Percentiles rank a stretch among this genome's conserved stretches.
These are phyloP conservation scores for Ophthalmolycus amberensis DNA, from an alignment of 2,113 vertebrate species.

Conservation along the genomic window DNA sequence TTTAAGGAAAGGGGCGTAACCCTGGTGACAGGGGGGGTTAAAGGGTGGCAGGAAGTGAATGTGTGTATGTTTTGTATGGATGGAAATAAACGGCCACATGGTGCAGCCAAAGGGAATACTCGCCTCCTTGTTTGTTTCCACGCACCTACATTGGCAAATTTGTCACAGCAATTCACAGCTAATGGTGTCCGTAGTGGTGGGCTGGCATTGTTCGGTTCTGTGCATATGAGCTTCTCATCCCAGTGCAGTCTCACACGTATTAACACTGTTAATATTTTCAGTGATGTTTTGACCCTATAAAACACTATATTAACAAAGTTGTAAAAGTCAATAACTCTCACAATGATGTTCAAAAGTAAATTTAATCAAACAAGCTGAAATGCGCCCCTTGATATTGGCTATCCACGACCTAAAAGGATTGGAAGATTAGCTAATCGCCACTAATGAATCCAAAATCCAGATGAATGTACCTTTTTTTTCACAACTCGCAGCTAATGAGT, in stretches of 20 bases:
- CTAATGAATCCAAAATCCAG: constrained; percentile 44
- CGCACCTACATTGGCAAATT: too few relatives aligned
- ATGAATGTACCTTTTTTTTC: neutral
- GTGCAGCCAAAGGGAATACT: too few relatives aligned
- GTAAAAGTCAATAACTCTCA: neutral
- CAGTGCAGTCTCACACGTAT: constrained; percentile 13
- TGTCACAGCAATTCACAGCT: constrained; percentile 68
- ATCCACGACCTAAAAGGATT: neutral
- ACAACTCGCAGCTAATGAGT: neutral
- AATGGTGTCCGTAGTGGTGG: constrained; percentile 63
- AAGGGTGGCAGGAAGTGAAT: too few relatives aligned
- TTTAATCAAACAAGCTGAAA: constrained; percentile 15
- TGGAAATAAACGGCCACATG: too few relatives aligned
- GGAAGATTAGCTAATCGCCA: constrained; percentile 10
- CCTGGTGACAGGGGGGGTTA: too few relatives aligned
- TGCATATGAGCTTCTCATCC: constrained; percentile 22
- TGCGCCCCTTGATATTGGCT: neutral
- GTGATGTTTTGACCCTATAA: constrained; percentile 1
- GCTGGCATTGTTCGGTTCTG: constrained; percentile 20
- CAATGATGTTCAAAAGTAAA: neutral
- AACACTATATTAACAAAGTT: neutral
- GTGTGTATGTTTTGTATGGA: too few relatives aligned
- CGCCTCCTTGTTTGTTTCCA: too few relatives aligned
- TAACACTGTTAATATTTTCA: neutral
- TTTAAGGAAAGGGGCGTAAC: too few relatives aligned